These are phyloP conservation scores for Callimico goeldii DNA, from an alignment of 2,797 vertebrate species.

Conservation along the genomic window DNA sequence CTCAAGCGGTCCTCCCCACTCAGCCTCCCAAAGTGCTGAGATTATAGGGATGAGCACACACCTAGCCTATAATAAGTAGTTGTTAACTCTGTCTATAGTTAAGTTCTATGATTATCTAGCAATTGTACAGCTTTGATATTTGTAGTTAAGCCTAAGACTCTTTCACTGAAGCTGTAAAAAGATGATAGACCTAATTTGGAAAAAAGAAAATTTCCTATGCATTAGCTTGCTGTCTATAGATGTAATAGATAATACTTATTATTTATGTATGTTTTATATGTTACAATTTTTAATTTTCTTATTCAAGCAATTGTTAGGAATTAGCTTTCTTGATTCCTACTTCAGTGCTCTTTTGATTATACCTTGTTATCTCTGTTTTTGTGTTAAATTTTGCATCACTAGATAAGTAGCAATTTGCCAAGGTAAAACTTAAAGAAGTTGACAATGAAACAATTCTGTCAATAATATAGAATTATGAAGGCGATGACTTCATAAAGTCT, in stretches of 20 bases:
- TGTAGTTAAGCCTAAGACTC: neutral
- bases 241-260: neutral
- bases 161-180: constrained; percentile 22
- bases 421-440: neutral
- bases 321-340: neutral
- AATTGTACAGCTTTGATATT: constrained; percentile 20
- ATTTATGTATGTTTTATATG: neutral
- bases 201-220: neutral
- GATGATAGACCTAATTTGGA: neutral
- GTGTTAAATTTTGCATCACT: neutral
- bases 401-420: neutral
- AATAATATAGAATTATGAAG: neutral
- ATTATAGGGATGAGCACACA: neutral
- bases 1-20: neutral
- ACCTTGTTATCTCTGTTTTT: neutral
- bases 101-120: neutral
- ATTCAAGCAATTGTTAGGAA: neutral
- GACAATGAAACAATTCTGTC: constrained; percentile 14
- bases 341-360: neutral
- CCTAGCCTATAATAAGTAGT: neutral
- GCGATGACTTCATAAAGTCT: neutral
- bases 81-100: neutral
- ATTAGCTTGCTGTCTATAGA: neutral
- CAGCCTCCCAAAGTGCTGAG: neutral
- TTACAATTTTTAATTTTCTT: neutral